Base-by-base conservation (phyloP, 2,888 invertebrate genomes). In the Sarcophaga rosellei region DNA sequence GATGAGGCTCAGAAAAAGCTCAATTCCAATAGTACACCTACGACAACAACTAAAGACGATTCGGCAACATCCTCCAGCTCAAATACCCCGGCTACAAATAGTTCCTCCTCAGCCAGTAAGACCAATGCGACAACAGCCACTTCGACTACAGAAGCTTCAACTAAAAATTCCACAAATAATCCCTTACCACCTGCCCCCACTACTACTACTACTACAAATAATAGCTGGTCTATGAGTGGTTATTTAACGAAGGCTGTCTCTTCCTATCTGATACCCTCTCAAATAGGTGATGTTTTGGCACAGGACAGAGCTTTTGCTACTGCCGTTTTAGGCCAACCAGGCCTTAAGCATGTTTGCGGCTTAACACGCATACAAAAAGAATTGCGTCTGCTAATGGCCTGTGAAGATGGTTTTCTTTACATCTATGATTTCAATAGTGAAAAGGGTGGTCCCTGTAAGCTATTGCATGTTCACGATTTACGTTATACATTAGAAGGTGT, bases 241-340 rank as follows among this genome's bases (percentile, higher is more conserved):
- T 92, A 92, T 88, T 87, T 93, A 53, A 90, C 92, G 17, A 93
- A 93, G 88, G 92, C 93, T 23, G 91, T 93, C 4, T 91, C 92
- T 11, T 92, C 93, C 68, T 90, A 93, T 88, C 89, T 93, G 68
- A 86, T 92, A 77, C 93, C 93, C 53, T 90, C 91, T 57, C 93
- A 92, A 79, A 92, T 93, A 63, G 92, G 91, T 88, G 93, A 93
- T 89, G 93, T 93, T 3, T 89, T 93, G 17, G 90, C 91, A 61
- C 93, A 93, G 89, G 93, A 93, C 89, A 91, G 93, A 45, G 93
- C 93, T 23, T 93, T 93, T 87, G 93, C 93, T 25, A 93, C 92
- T 1, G 93, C 92, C 8, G 90, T 90, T 35, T 84, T 93, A 84
- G 90, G 90, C 3, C 93, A 93, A 80, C 91, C 93, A 0, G 93